Base-by-base conservation (phyloP, 1,140 invertebrate genomes). In the Diachasma alloeum region DNA sequence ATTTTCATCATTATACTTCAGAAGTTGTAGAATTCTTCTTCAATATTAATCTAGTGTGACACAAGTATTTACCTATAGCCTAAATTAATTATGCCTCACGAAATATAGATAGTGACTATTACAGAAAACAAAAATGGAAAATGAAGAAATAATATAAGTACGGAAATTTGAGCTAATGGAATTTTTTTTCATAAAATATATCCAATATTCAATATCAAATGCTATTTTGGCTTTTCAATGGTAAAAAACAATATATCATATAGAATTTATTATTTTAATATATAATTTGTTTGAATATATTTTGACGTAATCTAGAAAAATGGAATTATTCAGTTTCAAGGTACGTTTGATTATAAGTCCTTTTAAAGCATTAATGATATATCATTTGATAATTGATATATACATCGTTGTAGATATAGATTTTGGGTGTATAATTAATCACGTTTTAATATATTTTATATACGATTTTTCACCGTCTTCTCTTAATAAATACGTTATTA, bases 121-220 rank as follows among this genome's bases (percentile, higher is more conserved):
- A 87, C 83, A 87, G 85, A 87, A 83, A 80, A 81, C 84, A 83
- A 79, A 76, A 82, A 80, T 81, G 74, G 78, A 85, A 67, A 68
- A 68, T 59, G 26, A 53, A 44, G 17, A 66, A 46, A 75, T n/a
- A 84, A 75, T 44, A 75, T 68, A 36, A 67, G 15, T 42, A 59
- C 31, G 22, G 19, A 46, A 75, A 75, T 67, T 75, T 77, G n/a
- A 71, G 63, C 79, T 84, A 81, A 87, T 88, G 82, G 80, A 86
- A 75, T 31, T 31, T 80, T 85, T 83, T 87, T 82, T 24, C 19
- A 87, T 85, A 87, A 87, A 88, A 88, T 87, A 87, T 88, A 87
- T 88, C 78, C 24, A 80, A 86, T 88, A 85, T 42, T 87, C 75
- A 84, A 85, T 85, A 88, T 87, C 83, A 87, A 87, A 87, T 84